Conservation (phyloP, 2,797 vertebrate genomes). For the Sebastes ruberrimus region DNA sequence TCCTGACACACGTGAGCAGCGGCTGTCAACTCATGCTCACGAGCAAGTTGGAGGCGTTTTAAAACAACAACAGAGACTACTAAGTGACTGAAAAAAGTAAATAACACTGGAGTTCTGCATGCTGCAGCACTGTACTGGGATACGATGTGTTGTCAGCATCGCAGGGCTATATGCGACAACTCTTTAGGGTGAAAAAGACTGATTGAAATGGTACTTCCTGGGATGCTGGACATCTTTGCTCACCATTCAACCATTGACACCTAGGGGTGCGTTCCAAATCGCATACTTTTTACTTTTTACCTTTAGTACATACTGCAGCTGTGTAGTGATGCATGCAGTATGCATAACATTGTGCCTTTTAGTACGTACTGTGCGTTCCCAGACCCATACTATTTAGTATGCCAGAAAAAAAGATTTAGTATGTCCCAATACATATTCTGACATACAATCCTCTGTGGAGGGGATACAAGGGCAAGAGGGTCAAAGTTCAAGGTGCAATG, state of each 20-base stretch:
- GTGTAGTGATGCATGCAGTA: too few species aligned
- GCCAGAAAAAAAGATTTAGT: too few species aligned
- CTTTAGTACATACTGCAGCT: too few species aligned
- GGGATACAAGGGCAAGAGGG: too few species aligned
- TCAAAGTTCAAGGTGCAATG: too few species aligned
- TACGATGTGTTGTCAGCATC: slow-evolving; percentile 26
- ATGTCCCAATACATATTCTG: too few species aligned
- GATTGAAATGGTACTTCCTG: slow-evolving; percentile 77
- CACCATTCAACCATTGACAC: slow-evolving; percentile 65
- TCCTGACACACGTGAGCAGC: slow-evolving; percentile 91
- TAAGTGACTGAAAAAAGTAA: slow-evolving; percentile 62
- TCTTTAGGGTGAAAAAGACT: slow-evolving; percentile 46
- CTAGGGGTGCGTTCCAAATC: not conserved
- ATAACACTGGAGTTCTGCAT: slow-evolving; percentile 82
- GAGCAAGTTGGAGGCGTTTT: slow-evolving; percentile 89
- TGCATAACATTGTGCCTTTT: too few species aligned
- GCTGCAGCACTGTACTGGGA: slow-evolving; percentile 51
- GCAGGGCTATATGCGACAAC: slow-evolving; percentile 37
- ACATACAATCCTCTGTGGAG: too few species aligned
- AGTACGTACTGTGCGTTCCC: too few species aligned
- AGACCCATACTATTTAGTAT: too few species aligned
- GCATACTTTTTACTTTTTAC: too few species aligned
- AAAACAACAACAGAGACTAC: slow-evolving; percentile 44
- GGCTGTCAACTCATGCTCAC: slow-evolving; percentile 93
- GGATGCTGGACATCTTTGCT: slow-evolving; percentile 78